Conservation (phyloP, 2,888 invertebrate genomes). For the Priocnemis perturbator region DNA sequence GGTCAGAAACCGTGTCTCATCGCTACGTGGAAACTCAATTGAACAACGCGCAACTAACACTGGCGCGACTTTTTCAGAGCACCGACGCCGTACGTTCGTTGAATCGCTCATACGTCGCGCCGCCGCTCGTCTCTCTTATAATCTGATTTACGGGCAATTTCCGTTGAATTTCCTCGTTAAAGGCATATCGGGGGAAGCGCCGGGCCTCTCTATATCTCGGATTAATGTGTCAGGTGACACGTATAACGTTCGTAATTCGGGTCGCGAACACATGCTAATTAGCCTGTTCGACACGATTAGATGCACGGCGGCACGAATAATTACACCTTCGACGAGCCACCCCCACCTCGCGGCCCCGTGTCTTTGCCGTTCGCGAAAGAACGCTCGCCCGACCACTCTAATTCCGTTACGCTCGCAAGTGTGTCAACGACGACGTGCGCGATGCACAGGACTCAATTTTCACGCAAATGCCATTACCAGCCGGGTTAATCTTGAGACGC, state of each 20-base stretch:
- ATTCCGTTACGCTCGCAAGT: no score
- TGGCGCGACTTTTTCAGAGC: no score
- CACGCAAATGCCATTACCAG: no score
- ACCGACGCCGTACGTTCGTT: no score
- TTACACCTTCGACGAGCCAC: constrained; percentile 32
- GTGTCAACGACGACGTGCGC: no score
- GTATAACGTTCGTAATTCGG: constrained; percentile 37
- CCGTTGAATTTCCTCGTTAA: constrained; percentile 37
- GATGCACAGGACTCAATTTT: no score
- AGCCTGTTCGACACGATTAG: constrained; percentile 48
- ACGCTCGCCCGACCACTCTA: neutral
- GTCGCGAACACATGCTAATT: constrained; percentile 49
- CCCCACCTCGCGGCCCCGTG: constrained; percentile 2
- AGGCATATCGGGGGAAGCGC: constrained; percentile 24
- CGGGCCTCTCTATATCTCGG: constrained; percentile 19
- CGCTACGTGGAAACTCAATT: no score
- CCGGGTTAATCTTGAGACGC: no score
- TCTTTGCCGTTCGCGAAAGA: constrained; percentile 7
- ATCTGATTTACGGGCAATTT: constrained; percentile 38
- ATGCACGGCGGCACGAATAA: constrained; percentile 40
- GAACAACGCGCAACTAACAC: no score
- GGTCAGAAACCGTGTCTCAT: no score
- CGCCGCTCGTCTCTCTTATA: constrained; percentile 17
- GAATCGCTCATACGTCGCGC: no score
- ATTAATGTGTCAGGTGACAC: constrained; percentile 37